Base-by-base conservation (phyloP, 2,113 vertebrate species). In the Chionomys nivalis region DNA sequence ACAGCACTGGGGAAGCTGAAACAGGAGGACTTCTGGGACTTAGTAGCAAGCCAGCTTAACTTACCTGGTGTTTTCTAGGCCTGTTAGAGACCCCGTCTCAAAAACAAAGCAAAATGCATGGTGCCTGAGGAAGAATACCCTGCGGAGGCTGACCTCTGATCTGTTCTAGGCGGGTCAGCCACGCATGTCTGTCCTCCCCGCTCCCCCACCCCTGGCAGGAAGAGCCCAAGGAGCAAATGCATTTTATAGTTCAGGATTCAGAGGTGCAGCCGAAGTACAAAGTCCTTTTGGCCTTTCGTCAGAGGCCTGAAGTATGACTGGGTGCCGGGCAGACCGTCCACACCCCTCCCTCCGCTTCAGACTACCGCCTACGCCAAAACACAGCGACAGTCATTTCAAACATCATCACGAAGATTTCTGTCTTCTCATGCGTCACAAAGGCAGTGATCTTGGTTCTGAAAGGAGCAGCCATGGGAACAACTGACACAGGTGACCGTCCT, bases 361-460 rank as follows among this genome's bases (percentile, higher is more conserved):
- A 28, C n/a, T 1, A 1, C 47, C 4, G 13, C 73, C 42, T 73
- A 24, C 2, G 61, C 92, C 63, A 70, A 63, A 90, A 39, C 4
- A 61, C 0, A 70, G 61, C 47, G 66, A 65, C 42, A 82, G n/a
- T 12, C 79, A 76, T 72, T 87, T 88, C n/a, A 23, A 91, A 94
- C 76, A 47, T 36, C 19, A 0, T 55, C 91, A 87, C 33, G 52
- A 86, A 81, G 68, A 75, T 77, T 75, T 42, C 42, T n/a, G 23
- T 79, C 79, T 33, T 75, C 90, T 91, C 58, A 31, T 2, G 21
- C 14, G 4, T 88, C 75, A 91, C 39, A 49, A 72, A 68, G 90
- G 28, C 21, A n/a, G 94, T 66, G 93, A 81, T 52, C 96, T 95
- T 92, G 70, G 24, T 92, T 90, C 79, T 49, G 9, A 93, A 93